These are phyloP conservation scores for Idaea aversata DNA, from an alignment of 2,888 invertebrate species.

Conservation along the genomic window DNA sequence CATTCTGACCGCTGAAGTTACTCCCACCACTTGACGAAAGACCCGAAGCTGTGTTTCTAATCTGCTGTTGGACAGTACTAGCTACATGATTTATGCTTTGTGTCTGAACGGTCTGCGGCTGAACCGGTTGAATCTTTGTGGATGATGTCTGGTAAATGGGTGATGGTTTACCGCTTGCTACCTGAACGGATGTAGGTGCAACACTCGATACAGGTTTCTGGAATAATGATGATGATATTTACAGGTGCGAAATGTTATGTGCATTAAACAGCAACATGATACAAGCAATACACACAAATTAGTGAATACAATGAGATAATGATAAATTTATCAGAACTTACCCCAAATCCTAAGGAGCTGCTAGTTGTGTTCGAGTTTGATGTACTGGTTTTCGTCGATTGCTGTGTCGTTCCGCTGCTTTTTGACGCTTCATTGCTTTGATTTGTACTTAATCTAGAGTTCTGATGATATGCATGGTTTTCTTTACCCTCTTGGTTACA, in stretches of 20 bases:
- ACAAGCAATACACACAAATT: conserved; percentile 1
- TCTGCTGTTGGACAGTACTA: conserved; percentile 77
- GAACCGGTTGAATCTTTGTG: conserved; percentile 89
- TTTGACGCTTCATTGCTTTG: conserved; percentile 64
- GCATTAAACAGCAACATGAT: conserved; percentile 27
- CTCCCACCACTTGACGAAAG: conserved; percentile 72
- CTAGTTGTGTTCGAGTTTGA: conserved; percentile 66
- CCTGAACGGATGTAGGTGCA: conserved; percentile 87
- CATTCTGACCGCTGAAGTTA: conserved; percentile 63
- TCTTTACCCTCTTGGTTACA: conserved; percentile 78
- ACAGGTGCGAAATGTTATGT: conserved; percentile 54
- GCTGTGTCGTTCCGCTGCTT: conserved; percentile 53
- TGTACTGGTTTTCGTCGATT: conserved; percentile 62
- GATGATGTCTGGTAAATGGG: conserved; percentile 90
- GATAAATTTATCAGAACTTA: conserved; percentile 42
- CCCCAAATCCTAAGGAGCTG: conserved; percentile 74
- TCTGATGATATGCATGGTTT: conserved; percentile 78
- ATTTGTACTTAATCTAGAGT: conserved; percentile 67
- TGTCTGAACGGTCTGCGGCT: conserved; percentile 85
- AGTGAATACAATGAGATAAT: background rate
- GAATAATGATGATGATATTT: conserved; percentile 76
- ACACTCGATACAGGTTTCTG: conserved; percentile 94
- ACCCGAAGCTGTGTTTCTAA: conserved; percentile 76
- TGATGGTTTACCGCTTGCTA: conserved; percentile 83
- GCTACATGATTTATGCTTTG: conserved; percentile 73